Percentiles rank a stretch among this genome's conserved stretches.
These are phyloP conservation scores for Muntiacus muntjak DNA, from an alignment of 2,113 vertebrate species.

Conservation along the genomic window DNA sequence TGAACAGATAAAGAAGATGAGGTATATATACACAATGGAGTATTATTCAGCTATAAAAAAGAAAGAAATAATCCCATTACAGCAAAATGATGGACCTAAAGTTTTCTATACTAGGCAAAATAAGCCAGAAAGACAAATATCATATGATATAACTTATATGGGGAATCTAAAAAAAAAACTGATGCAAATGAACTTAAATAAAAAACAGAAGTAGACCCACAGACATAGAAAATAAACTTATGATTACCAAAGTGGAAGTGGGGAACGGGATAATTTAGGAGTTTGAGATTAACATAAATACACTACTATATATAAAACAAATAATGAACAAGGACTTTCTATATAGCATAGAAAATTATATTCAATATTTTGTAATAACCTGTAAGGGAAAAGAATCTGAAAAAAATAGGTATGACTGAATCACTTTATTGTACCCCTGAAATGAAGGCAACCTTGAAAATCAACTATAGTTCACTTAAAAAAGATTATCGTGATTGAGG, in stretches of 20 bases:
- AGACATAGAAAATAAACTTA: neutral
- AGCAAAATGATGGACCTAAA: neutral
- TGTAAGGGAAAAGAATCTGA: neutral
- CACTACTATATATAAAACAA: neutral
- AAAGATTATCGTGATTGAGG: neutral
- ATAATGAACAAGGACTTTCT: neutral
- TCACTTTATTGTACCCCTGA: neutral
- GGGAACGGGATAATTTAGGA: neutral
- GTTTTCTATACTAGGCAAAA: neutral
- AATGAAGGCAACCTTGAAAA: neutral
- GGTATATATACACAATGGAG: neutral
- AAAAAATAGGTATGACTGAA: neutral
- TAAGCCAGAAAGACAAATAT: neutral
- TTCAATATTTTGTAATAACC: neutral
- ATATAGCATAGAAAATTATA: neutral
- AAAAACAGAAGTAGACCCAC: neutral
- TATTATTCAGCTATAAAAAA: neutral
- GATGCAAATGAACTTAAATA: neutral
- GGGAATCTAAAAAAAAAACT: neutral
- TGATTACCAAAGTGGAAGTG: neutral
- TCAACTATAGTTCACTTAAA: neutral
- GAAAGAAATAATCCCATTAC: neutral
- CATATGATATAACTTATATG: neutral
- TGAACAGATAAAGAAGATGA: neutral
- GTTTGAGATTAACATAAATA: neutral